Base-by-base conservation (phyloP, 2,797 vertebrate species). In the Premnoplex brunnescens region DNA sequence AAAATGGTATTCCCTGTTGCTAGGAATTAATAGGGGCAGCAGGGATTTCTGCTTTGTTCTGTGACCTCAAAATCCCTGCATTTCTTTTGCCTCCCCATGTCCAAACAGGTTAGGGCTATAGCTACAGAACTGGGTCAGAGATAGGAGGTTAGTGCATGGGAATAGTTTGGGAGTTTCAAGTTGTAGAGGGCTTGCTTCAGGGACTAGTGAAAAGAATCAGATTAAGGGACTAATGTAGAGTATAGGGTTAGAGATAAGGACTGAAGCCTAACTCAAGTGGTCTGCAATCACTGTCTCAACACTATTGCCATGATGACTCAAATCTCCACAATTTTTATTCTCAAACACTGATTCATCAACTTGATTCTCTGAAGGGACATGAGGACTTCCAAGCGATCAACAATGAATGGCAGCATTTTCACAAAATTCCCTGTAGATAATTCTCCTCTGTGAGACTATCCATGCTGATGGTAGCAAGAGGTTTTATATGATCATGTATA, bases 271-370 rank as follows among this genome's bases (percentile, higher is more conserved):
- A 21, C 28, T 39, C 55, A 80, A 56, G 18, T 41, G 5, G 6
- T 79, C 41, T 83, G 14, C 55, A 76, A 24, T 83, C 19, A 36
- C 46, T 44, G 14, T 46, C 54, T 72, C 49, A 56, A 9, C 9
- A 9, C 24, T 28, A 23, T 37, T 1, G 1, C 12, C 15, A 1
- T 28, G n/a, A 22, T 78, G 59, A 62, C 28, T 28, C 4, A 0
- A 73, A 67, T 60, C 34, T 15, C 36, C 48, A 17, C 2, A 1
- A 3, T 16, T 62, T 41, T 62, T 75, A n/a, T 83, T 41, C 26
- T 80, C 18, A 51, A 59, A 32, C 9, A 10, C 28, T 26, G 20
- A 83, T 55, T 76, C 21, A 36, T 49, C 36, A 37, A 0, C 55
- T 68, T 72, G 28, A 20, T 83, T 44, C 8, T 76, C 18, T 80